Percentiles rank a stretch among this genome's conserved stretches.
Conservation (phyloP, 1,140 invertebrate genomes). For the Drosophila neocordata region DNA sequence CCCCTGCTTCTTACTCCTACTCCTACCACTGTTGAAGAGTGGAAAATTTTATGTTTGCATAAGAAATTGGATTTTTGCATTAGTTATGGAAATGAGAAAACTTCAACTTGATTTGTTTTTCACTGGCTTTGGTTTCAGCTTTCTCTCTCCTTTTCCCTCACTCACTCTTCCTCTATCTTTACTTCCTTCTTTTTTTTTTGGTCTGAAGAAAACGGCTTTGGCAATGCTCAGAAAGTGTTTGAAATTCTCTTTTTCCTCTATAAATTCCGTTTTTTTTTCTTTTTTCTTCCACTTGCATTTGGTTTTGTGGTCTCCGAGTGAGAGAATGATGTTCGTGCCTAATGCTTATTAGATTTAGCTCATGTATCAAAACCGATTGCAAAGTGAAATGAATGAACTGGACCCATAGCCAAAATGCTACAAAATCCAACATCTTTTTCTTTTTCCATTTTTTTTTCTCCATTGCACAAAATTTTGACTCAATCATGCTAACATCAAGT, state of each 20-base stretch:
- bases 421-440: not conserved
- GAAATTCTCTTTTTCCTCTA: slow-evolving; percentile 37
- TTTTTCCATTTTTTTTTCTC: not conserved
- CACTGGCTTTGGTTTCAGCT: slow-evolving; percentile 57
- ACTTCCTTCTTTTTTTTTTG: slow-evolving; percentile 36
- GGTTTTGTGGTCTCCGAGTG: slow-evolving; percentile 35
- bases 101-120: slow-evolving; percentile 81
- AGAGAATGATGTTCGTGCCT: slow-evolving; percentile 48
- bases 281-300: slow-evolving; percentile 34
- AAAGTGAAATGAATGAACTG: slow-evolving; percentile 25
- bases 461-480: too few relatives aligned
- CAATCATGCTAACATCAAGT: too few relatives aligned
- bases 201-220: slow-evolving; percentile 65
- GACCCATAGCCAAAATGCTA: not conserved
- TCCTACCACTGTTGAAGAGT: slow-evolving; percentile 68
- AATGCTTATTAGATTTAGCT: slow-evolving; percentile 79
- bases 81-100: slow-evolving; percentile 82
- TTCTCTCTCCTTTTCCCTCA: not conserved
- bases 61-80: slow-evolving; percentile 83
- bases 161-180: not conserved
- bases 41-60: slow-evolving; percentile 82
- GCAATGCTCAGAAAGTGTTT: slow-evolving; percentile 67
- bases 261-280: slow-evolving; percentile 28
- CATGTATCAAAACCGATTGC: slow-evolving; percentile 67
- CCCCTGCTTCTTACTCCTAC: slow-evolving; percentile 39